Conservation (phyloP, 2,113 vertebrate genomes). For the Xiphorhynchus elegans region DNA sequence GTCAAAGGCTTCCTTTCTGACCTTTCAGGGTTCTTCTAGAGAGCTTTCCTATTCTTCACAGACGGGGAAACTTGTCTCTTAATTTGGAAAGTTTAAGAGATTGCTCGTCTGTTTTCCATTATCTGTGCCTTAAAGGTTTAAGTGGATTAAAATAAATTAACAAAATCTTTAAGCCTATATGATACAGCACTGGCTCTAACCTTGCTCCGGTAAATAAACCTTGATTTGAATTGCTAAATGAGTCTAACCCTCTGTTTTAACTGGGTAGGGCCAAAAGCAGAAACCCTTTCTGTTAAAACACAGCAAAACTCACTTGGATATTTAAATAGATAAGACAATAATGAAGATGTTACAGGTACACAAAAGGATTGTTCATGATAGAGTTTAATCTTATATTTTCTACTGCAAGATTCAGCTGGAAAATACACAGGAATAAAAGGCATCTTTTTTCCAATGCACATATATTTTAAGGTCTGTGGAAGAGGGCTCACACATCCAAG, state of each 20-base stretch:
- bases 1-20: constrained; percentile 49
- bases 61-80: constrained; percentile 20
- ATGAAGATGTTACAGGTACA: background rate
- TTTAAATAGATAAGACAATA: background rate
- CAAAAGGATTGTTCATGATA: background rate
- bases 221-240: constrained; percentile 51
- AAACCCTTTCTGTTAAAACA: background rate
- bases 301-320: background rate
- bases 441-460: background rate
- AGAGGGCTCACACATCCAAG: background rate
- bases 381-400: background rate
- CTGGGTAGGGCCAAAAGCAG: background rate
- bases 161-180: constrained; percentile 58
- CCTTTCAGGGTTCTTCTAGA: constrained; percentile 44
- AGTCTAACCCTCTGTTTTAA: constrained; percentile 30
- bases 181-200: constrained; percentile 2
- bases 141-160: constrained; percentile 75
- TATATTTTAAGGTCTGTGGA: background rate
- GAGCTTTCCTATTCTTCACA: background rate
- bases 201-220: constrained; percentile 1
- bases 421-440: background rate
- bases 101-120: constrained; percentile 46
- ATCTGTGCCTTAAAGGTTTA: constrained; percentile 68
- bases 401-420: background rate
- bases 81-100: constrained; percentile 48